These are phyloP conservation scores for Silurus aristotelis DNA, from an alignment of 2,797 vertebrate species.

Conservation along the genomic window DNA sequence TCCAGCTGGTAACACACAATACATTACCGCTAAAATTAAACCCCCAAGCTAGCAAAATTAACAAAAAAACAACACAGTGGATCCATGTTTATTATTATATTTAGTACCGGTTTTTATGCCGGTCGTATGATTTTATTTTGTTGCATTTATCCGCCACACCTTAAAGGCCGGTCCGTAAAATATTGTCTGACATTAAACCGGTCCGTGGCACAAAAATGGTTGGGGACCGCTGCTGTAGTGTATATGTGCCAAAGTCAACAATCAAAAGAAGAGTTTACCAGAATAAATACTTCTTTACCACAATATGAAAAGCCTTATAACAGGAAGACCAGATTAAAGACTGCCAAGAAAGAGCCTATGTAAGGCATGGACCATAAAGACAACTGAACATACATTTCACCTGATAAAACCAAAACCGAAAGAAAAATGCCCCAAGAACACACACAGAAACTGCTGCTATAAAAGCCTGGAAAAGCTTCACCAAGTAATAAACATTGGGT, in stretches of 20 bases:
- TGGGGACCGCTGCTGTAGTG: too few relatives aligned
- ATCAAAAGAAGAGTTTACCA: not conserved
- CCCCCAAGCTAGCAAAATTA: too few relatives aligned
- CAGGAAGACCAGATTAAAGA: not conserved
- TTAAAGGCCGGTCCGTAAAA: too few relatives aligned
- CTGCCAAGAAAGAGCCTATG: not conserved
- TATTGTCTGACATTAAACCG: too few relatives aligned
- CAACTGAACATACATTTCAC: not conserved
- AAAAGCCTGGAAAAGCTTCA: not conserved
- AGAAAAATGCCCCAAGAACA: not conserved
- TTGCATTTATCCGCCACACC: too few relatives aligned
- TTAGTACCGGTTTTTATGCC: too few relatives aligned
- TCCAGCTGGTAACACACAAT: too few relatives aligned
- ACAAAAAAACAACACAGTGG: too few relatives aligned
- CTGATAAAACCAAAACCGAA: not conserved
- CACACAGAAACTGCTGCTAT: not conserved
- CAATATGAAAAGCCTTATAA: not conserved
- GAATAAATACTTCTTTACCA: not conserved
- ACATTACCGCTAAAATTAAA: too few relatives aligned
- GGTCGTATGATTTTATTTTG: too few relatives aligned
- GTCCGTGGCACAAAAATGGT: too few relatives aligned
- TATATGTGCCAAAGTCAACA: slow-evolving; percentile 17
- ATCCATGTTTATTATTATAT: too few relatives aligned
- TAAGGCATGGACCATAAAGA: not conserved
- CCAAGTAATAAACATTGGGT: not conserved